Evolutionary conservation across 1,140 invertebrate genomes (phyloP).

Genomic region (Halotydeus destructor): DNA sequence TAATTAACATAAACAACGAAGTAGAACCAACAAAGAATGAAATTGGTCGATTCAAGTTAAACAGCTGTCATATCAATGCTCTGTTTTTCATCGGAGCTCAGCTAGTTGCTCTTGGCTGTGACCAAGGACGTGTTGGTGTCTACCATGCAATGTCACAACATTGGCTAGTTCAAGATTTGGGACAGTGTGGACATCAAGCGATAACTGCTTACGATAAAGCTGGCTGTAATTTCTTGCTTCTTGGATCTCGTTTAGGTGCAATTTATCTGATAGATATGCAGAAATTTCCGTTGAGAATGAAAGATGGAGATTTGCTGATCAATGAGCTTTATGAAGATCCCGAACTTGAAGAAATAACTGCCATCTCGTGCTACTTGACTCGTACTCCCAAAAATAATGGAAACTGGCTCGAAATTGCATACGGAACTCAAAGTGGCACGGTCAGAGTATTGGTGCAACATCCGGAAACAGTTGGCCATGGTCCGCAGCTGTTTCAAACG

Average conservation of each 20-base stretch:
- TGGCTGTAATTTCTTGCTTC: conserved; percentile 5
- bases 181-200: background rate
- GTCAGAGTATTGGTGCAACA: conserved; percentile 94
- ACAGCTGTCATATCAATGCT: conserved; percentile 58
- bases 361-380: conserved; percentile 93
- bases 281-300: conserved; percentile 94
- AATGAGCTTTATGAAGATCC: conserved; percentile 91
- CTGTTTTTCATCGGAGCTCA: conserved; percentile 94
- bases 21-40: background rate
- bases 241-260: conserved; percentile 1
- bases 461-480: conserved; percentile 92
- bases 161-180: conserved; percentile 33
- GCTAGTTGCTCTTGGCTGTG: conserved; percentile 67
- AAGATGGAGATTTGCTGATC: conserved; percentile 91
- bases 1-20: conserved; percentile 4
- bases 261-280: conserved; percentile 63
- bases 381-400: conserved; percentile 79
- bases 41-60: conserved; percentile 8
- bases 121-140: conserved; percentile 84
- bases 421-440: conserved; percentile 59
- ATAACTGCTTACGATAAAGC: conserved; percentile 12
- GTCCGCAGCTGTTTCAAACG: conserved; percentile 89
- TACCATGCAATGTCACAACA: conserved; percentile 97
- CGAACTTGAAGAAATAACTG: conserved; percentile 79
- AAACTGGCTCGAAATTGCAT: conserved; percentile 98